Percentiles rank a stretch among this genome's conserved stretches.
phyloP scores from a whole-genome alignment of 2,113 vertebrate genomes.

The human (Homo sapiens) region DNA sequence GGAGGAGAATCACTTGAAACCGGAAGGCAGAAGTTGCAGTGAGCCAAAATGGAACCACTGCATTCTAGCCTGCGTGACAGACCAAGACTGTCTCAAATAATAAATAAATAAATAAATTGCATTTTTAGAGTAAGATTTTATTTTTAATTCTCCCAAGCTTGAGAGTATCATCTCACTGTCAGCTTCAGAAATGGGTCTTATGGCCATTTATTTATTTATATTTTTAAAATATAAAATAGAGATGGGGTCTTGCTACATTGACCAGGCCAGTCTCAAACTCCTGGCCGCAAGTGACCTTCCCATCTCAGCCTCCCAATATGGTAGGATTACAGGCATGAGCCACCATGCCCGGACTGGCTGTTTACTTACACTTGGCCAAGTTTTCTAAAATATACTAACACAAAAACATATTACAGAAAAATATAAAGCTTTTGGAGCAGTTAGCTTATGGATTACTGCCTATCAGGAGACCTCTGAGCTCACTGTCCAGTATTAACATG shows the following conservation, averaged over 20 bases:
- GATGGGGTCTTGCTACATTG: too few relatives aligned
- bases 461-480: not conserved
- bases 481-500: not conserved
- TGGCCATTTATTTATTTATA: not conserved
- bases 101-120: not conserved
- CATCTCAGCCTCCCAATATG: too few relatives aligned
- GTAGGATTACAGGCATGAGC: too few relatives aligned
- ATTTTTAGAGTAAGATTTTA: not conserved
- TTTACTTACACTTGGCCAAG: not conserved
- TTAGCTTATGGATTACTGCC: not conserved
- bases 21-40: too few relatives aligned
- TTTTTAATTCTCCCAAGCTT: not conserved
- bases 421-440: not conserved
- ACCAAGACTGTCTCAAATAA: too few relatives aligned
- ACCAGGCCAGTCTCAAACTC: too few relatives aligned
- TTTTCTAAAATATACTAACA: not conserved
- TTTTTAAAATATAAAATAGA: too few relatives aligned
- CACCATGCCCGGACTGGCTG: too few relatives aligned
- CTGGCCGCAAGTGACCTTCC: too few relatives aligned
- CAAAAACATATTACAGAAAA: not conserved
- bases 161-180: not conserved
- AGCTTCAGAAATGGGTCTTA: not conserved
- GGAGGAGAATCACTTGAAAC: too few relatives aligned
- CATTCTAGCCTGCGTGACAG: too few relatives aligned
- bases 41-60: too few relatives aligned